Base-by-base conservation (phyloP, 1,140 invertebrate genomes). In the Phymorhynchus buccinoides region DNA sequence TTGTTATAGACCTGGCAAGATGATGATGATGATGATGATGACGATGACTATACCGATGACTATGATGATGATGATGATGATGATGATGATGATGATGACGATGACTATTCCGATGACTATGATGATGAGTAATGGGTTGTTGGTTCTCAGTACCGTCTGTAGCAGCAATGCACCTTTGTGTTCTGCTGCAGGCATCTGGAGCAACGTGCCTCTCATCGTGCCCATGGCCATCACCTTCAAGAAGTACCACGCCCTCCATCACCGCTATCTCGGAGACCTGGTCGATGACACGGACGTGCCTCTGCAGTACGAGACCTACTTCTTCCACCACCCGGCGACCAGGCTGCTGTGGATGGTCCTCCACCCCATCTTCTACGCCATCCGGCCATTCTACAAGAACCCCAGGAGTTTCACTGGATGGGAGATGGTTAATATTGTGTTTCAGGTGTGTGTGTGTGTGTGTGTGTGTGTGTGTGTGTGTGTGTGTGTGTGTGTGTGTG, bases 341-440 rank as follows among this genome's bases (percentile, higher is more conserved):
- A 92, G 92, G 85, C 88, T 92, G 0, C 75, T 93, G 7, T 93
- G 92, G 92, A 85, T 93, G n/a, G 66, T 90, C 18, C 80, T 91
- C 32, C 92, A 93, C 84, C 92, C 92, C 6, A 22, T 90, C 9
- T 89, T 93, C 42, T 91, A 93, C 82, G 88, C 87, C 0, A 71
- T 93, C 0, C 87, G 92, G 1, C 92, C 92, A 27, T 91, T 92
- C 77, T 91, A 90, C 85, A 92, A 92, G 84, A 91, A 87, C 52
- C 98, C 98, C 1, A 99, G 99, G 92, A 94, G 95, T 18, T 96
- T 98, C 0, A 96, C 95, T 0, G 93, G 92, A 0, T 93, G 98
- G 86, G 98, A 99, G 94, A 88, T 92, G 3, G 92, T 98, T 73
- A 99, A 99, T 93, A 94, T 96, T 52, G n/a, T n/a, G n/a, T n/a